Conservation (phyloP, 2,888 invertebrate species). For the Xylophagus ater region DNA sequence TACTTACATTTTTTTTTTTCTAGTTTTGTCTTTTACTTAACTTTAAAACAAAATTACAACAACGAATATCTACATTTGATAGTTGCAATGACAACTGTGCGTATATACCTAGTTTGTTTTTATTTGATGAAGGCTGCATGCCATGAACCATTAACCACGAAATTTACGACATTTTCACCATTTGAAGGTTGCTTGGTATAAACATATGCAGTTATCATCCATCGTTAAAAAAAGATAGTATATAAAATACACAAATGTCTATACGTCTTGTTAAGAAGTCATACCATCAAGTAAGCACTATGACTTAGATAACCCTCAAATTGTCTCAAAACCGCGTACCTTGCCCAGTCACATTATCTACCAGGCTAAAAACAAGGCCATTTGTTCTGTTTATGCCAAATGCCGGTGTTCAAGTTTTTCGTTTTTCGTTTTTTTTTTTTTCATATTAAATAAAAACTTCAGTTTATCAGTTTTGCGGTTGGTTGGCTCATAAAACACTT, state of each 20-base stretch:
- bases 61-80: too few relatives aligned
- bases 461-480: slow-evolving; percentile 27
- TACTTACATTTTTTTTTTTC: too few relatives aligned
- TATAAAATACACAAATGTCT: neutral
- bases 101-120: too few relatives aligned
- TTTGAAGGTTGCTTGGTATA: slow-evolving; percentile 1
- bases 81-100: too few relatives aligned
- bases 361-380: slow-evolving; percentile 7
- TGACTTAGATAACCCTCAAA: slow-evolving; percentile 7
- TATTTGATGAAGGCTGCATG: slow-evolving; percentile 10
- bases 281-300: slow-evolving; percentile 2
- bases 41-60: too few relatives aligned
- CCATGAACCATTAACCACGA: slow-evolving; percentile 18
- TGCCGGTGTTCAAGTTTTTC: slow-evolving; percentile 12
- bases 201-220: slow-evolving; percentile 5
- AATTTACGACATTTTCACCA: slow-evolving; percentile 15
- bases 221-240: slow-evolving; percentile 1
- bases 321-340: neutral
- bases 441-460: slow-evolving; percentile 5
- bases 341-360: slow-evolving; percentile 1
- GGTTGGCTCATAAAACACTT: slow-evolving; percentile 30
- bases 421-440: too few relatives aligned
- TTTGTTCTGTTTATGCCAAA: slow-evolving; percentile 12
- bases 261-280: slow-evolving; percentile 4
- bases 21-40: too few relatives aligned